phyloP scores from a whole-genome alignment of 2,113 vertebrate genomes.

The Lepus timidus region DNA sequence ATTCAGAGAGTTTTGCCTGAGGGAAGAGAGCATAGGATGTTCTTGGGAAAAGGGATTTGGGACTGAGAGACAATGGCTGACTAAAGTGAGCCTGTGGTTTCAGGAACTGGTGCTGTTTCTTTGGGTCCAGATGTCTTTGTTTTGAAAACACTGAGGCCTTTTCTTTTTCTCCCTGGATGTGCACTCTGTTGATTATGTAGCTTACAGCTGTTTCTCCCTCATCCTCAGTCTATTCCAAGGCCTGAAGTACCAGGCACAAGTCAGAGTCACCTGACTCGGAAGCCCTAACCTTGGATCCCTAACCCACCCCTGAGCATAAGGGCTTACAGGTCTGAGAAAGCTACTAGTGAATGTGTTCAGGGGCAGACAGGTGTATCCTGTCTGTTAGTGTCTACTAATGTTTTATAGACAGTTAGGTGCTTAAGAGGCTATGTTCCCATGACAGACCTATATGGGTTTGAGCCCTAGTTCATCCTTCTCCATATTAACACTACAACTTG shows the following conservation, averaged over 20 bases:
- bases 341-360: not conserved
- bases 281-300: not conserved
- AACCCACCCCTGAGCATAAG: not conserved
- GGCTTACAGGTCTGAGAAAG: not conserved
- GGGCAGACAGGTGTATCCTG: not conserved
- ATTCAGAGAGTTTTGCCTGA: not conserved
- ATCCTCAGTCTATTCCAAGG: not conserved
- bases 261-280: not conserved
- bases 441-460: not conserved
- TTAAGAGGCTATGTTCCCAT: not conserved
- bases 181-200: slow-evolving; percentile 11
- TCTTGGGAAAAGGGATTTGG: not conserved
- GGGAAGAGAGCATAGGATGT: not conserved
- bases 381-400: not conserved
- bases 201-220: not conserved
- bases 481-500: not conserved
- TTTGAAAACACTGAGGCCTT: not conserved
- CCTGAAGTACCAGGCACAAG: not conserved
- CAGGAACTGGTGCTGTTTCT: not conserved
- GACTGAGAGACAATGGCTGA: not conserved
- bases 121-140: not conserved
- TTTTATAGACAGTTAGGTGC: not conserved
- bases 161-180: not conserved
- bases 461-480: not conserved
- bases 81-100: not conserved